Percentiles rank a stretch among this genome's conserved stretches.
Conservation (phyloP, 2,113 vertebrate genomes). For the Aix galericulata region DNA sequence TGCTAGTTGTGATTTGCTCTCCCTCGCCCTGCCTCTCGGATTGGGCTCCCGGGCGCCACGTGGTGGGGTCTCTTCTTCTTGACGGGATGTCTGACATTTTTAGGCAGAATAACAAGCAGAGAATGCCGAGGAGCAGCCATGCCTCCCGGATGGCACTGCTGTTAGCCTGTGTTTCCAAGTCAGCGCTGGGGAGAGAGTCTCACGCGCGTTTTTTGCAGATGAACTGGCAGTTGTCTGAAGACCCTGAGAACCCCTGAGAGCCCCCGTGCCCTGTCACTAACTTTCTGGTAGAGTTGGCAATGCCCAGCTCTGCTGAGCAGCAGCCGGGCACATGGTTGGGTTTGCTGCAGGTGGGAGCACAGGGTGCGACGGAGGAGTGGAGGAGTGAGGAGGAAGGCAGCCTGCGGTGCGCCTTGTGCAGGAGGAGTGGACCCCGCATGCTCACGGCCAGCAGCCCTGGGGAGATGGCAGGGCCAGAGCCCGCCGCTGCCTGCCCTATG, state of each 20-base stretch:
- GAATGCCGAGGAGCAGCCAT: rapidly evolving
- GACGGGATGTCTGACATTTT: not conserved
- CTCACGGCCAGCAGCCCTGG: rapidly evolving
- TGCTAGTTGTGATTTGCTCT: not conserved
- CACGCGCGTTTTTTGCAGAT: not conserved
- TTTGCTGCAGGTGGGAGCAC: not conserved
- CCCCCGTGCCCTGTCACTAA: not conserved
- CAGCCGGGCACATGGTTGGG: rapidly evolving
- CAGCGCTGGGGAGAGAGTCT: not conserved
- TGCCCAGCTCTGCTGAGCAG: not conserved
- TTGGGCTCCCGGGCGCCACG: not conserved
- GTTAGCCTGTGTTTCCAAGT: not conserved
- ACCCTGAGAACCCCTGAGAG: too few species aligned
- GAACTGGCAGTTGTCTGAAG: not conserved
- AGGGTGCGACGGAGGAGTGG: not conserved
- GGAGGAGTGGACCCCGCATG: not conserved
- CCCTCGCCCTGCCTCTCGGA: not conserved
- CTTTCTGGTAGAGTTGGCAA: not conserved
- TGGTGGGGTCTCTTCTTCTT: not conserved
- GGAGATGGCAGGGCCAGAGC: not conserved
- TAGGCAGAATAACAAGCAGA: not conserved
- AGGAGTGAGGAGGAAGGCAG: not conserved
- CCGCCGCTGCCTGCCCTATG: not conserved
- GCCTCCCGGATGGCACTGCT: not conserved
- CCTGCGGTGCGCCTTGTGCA: not conserved